Evolutionary conservation across 2,888 invertebrate genomes (phyloP), one percentile per base, ranked within the genome.

Genomic region (Drosophila nr. perissopoda): DNA sequence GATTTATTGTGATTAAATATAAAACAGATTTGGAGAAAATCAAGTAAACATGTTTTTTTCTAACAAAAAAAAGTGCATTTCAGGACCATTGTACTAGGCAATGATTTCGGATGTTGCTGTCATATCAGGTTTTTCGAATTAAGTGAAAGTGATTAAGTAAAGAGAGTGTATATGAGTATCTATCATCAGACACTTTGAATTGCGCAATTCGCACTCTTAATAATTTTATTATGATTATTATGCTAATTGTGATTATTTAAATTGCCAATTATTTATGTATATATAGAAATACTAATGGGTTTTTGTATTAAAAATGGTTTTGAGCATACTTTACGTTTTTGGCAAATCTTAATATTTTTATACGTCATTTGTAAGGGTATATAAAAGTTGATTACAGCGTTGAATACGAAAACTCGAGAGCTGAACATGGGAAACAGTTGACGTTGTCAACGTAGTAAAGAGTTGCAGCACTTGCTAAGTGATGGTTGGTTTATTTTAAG

Each of bases 131-230:
- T 66, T 65, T 63, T 65, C 40, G 13, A 34, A 31, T 29, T 31
- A 27, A 51, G 65, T 66, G 65, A 66, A 66, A 66, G 65, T 94
- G 51, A 65, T 64, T 42, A 40, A 31, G 51, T 65, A 29, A 40
- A 33, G 33, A 40, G 27, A 33, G 64, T 65, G 21, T 51, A 25
- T 64, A 34, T 51, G 29, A 27, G 25, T 27, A 51, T 33, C 29
- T 29, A 38, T 33, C 48, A 34, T 27, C 40, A 38, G 11, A 29
- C 27, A 34, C 27, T 16, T 29, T 33, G 10, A 8, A 25, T n/a
- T n/a, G 2, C 13, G 18, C 16, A 42, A 29, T n/a, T 18, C 42
- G 65, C 29, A 42, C 42, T 52, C 6, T 2, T 21, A 33, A 42
- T 52, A 29, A 34, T 64, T 21, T 34, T 34, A 18, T 34, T 40